Conservation (phyloP, 2,113 vertebrate genomes). For the Telmatochromis brachygnathus region DNA sequence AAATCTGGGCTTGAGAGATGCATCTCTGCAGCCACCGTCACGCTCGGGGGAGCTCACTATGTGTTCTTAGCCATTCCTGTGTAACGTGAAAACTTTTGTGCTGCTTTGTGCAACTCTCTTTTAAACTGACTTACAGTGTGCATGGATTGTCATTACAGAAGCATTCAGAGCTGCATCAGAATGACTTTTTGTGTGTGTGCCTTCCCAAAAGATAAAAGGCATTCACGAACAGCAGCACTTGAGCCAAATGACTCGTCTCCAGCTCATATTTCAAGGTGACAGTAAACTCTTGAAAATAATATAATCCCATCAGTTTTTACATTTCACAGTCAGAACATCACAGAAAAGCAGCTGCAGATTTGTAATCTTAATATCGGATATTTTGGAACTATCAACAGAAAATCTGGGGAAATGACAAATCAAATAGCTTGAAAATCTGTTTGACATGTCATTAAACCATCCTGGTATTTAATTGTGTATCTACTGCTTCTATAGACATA, state of each 20-base stretch:
- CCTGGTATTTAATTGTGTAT: background rate
- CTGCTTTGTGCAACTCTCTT: background rate
- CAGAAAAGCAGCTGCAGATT: background rate
- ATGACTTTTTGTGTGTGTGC: background rate
- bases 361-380: background rate
- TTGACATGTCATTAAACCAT: background rate
- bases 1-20: background rate
- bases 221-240: background rate
- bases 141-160: background rate
- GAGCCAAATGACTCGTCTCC: background rate
- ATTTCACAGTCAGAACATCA: background rate
- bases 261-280: background rate
- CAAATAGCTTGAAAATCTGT: background rate
- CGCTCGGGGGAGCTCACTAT: background rate
- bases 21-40: background rate
- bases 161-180: background rate
- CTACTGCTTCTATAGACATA: background rate
- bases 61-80: background rate
- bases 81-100: background rate
- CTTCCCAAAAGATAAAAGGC: background rate
- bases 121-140: background rate
- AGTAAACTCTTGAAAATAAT: background rate
- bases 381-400: background rate
- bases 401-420: background rate
- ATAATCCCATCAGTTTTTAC: background rate